Percentiles rank a stretch among this genome's conserved stretches.
These are phyloP conservation scores for Agrochola lota DNA, from an alignment of 2,888 invertebrate species.

Conservation along the genomic window DNA sequence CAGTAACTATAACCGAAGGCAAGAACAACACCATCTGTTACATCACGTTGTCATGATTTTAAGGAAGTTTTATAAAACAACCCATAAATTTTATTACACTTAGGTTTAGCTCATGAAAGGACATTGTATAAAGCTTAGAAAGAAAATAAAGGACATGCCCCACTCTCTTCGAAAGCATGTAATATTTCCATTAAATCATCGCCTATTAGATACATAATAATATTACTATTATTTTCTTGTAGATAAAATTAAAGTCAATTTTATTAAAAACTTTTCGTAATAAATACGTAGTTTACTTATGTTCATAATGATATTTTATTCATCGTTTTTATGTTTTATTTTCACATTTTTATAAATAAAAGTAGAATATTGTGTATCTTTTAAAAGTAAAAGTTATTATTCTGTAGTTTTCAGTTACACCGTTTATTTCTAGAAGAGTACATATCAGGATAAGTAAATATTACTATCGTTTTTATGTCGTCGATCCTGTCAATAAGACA, in stretches of 20 bases:
- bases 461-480: constrained; percentile 17
- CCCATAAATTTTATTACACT: neutral
- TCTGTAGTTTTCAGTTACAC: constrained; percentile 26
- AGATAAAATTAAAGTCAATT: constrained; percentile 59
- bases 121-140: constrained; percentile 4
- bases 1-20: neutral
- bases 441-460: constrained; percentile 58
- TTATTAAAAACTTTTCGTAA: constrained; percentile 38
- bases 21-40: neutral
- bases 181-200: constrained; percentile 40
- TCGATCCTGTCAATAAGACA: constrained; percentile 34
- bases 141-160: constrained; percentile 17
- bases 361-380: constrained; percentile 20
- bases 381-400: constrained; percentile 18
- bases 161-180: constrained; percentile 25
- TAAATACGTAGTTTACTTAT: constrained; percentile 19
- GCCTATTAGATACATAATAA: constrained; percentile 34
- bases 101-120: constrained; percentile 25
- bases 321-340: constrained; percentile 28
- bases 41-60: neutral
- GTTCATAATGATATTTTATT: constrained; percentile 34
- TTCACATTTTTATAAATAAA: constrained; percentile 34
- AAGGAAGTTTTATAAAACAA: neutral
- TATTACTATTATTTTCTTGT: constrained; percentile 37
- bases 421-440: constrained; percentile 52